Conservation (phyloP, 2,888 invertebrate genomes). For the Patella depressa region DNA sequence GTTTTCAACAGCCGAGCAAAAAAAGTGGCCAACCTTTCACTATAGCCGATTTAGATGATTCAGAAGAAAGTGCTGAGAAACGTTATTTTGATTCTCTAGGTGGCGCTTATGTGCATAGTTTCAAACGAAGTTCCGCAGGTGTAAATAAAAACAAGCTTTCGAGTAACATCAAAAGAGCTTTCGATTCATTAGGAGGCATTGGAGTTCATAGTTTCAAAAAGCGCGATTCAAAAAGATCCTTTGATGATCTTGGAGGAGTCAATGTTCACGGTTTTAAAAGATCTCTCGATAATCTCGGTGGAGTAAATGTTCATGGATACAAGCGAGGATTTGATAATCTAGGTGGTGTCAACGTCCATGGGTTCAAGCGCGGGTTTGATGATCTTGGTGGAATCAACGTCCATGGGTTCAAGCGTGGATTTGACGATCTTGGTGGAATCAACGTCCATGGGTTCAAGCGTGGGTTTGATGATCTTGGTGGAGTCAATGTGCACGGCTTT, state of each 20-base stretch:
- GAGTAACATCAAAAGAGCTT: not conserved
- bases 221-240: not conserved
- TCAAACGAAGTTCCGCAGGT: not conserved
- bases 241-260: not conserved
- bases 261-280: not conserved
- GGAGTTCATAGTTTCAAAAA: not conserved
- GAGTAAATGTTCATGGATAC: not conserved
- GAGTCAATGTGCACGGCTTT: not conserved
- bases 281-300: not conserved
- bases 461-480: not conserved
- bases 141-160: not conserved
- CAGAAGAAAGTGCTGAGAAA: slow-evolving; percentile 7
- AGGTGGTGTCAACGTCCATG: not conserved
- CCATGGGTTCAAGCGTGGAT: not conserved
- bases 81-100: slow-evolving; percentile 2
- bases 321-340: not conserved
- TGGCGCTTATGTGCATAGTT: not conserved
- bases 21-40: not conserved
- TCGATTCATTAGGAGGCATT: not conserved
- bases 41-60: not conserved
- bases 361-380: not conserved
- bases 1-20: not conserved
- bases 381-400: not conserved
- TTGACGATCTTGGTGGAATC: not conserved
- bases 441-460: not conserved